Evolutionary conservation across 1,140 invertebrate genomes (phyloP).

Genomic region (Pygmarrhopalites habei): DNA sequence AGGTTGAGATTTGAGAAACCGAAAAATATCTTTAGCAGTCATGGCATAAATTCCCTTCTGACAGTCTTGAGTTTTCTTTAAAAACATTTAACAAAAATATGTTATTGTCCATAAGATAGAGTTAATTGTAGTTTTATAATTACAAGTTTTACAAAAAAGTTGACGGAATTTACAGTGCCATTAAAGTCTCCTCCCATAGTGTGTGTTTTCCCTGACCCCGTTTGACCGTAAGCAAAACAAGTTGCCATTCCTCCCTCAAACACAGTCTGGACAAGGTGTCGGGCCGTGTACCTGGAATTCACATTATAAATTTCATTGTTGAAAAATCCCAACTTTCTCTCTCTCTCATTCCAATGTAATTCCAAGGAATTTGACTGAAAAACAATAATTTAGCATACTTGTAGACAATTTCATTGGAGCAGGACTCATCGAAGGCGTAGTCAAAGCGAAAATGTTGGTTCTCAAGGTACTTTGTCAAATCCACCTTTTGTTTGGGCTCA

Average conservation of each 20-base stretch:
- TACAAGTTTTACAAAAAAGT: too few relatives aligned
- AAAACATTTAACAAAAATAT: too few relatives aligned
- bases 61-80: conserved; percentile 71
- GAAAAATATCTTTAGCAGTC: conserved; percentile 86
- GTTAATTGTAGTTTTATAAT: too few relatives aligned
- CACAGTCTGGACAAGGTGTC: conserved; percentile 86
- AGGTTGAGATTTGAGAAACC: conserved; percentile 63
- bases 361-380: too few relatives aligned
- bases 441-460: conserved; percentile 98
- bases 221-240: conserved; percentile 96
- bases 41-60: conserved; percentile 80
- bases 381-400: too few relatives aligned
- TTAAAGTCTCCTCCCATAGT: conserved; percentile 74
- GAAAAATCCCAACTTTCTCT: too few relatives aligned
- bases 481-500: conserved; percentile 86
- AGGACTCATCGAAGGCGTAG: conserved; percentile 96
- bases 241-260: conserved; percentile 96
- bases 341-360: too few relatives aligned
- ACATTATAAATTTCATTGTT: too few relatives aligned
- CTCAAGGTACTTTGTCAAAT: conserved; percentile 66
- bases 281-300: conserved; percentile 70
- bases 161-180: too few relatives aligned
- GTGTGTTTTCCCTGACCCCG: conserved; percentile 75
- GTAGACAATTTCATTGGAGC: conserved; percentile 93
- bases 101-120: too few relatives aligned